These are phyloP conservation scores for Sitobion miscanthi DNA, from an alignment of 1,140 invertebrate species.

Conservation along the genomic window DNA sequence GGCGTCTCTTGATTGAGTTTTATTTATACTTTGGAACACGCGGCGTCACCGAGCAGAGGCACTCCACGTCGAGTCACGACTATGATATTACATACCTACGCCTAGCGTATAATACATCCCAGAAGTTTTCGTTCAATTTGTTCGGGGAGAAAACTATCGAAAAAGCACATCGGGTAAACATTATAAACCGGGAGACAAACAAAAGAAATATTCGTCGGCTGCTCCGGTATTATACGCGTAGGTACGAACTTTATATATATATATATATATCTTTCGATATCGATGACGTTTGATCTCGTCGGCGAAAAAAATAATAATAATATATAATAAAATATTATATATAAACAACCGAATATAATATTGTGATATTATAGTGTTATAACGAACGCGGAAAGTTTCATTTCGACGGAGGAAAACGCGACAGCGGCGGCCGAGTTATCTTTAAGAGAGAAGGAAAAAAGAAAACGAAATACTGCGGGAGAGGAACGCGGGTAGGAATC, in stretches of 20 bases:
- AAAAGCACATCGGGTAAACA: neutral
- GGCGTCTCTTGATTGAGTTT: neutral
- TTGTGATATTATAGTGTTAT: neutral
- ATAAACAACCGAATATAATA: conserved; percentile 2
- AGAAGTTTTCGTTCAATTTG: neutral
- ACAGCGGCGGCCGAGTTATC: neutral
- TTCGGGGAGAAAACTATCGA: neutral
- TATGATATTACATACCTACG: neutral
- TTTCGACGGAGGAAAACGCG: neutral
- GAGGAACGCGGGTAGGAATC: neutral
- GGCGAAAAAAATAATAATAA: neutral
- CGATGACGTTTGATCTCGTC: neutral
- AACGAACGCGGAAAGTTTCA: neutral
- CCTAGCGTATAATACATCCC: neutral
- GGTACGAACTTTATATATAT: neutral
- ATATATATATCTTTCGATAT: neutral
- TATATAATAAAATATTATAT: neutral
- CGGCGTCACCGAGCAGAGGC: neutral
- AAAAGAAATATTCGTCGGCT: neutral
- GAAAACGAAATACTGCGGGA: neutral
- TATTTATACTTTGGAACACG: conserved; percentile 21
- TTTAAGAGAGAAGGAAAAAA: neutral
- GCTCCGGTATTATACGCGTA: no score
- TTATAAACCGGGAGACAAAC: neutral
- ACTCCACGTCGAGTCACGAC: neutral